phyloP scores from a whole-genome alignment of 2,113 vertebrate genomes.

The Oostethus manadensis region DNA sequence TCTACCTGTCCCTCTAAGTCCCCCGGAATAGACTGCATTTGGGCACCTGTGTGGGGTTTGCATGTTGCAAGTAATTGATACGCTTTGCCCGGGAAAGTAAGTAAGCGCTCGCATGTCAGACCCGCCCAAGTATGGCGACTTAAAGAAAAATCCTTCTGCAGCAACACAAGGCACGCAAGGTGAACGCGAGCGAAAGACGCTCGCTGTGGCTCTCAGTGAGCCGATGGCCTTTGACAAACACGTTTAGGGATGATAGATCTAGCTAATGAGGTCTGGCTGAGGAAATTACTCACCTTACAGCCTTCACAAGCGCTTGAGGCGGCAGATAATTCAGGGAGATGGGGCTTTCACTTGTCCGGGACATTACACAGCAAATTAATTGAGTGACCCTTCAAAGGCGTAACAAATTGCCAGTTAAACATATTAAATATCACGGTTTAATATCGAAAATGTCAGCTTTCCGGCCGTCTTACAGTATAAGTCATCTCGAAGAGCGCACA shows the following conservation, averaged over 20 bases:
- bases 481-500: conserved; percentile 8
- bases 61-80: too few species aligned
- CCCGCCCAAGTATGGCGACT: not conserved
- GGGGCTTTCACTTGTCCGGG: conserved; percentile 15
- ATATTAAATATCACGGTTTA: conserved; percentile 24
- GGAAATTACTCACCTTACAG: conserved; percentile 45
- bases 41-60: too few species aligned
- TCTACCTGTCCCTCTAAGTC: not conserved
- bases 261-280: conserved; percentile 40
- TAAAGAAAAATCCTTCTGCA: not conserved
- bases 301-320: conserved; percentile 12
- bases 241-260: conserved; percentile 39
- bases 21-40: too few species aligned
- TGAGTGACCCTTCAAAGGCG: conserved; percentile 16
- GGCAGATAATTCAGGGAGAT: conserved; percentile 18
- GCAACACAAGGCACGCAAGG: conserved; percentile 5
- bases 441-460: conserved; percentile 29
- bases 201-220: conserved; percentile 35
- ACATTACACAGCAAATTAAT: conserved; percentile 31
- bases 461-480: not conserved
- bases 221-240: conserved; percentile 53
- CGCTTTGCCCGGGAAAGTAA: too few species aligned
- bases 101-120: too few species aligned
- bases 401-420: conserved; percentile 27
- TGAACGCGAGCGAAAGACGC: conserved; percentile 26